A percentile compares a stretch with the other conserved stretches of the same genome.
Evolutionary conservation across 2,888 invertebrate genomes (phyloP).

Genomic region (Eristalis tenax): DNA sequence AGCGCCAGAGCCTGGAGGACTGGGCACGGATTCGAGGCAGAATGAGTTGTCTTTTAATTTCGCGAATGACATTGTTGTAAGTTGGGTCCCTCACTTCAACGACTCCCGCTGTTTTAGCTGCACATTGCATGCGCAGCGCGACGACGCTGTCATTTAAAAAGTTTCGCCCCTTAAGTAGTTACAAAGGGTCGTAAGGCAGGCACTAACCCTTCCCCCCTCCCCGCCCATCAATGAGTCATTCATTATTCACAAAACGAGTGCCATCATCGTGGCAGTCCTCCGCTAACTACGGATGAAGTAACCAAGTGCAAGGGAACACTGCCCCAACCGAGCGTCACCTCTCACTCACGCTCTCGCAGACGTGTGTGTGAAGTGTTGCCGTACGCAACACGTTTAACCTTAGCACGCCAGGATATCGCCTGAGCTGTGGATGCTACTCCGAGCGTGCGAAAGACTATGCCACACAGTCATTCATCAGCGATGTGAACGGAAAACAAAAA

Average conservation of each 20-base stretch:
- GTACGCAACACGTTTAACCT: conserved; percentile 24
- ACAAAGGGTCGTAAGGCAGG: not conserved
- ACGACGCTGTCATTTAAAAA: conserved; percentile 13
- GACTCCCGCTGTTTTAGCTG: not conserved
- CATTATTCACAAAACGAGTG: conserved; percentile 13
- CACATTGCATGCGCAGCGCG: conserved; percentile 3
- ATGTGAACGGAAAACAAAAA: too few relatives aligned
- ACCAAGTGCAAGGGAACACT: conserved; percentile 4
- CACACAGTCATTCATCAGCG: conserved; percentile 30
- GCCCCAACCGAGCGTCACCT: not conserved
- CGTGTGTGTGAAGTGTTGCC: conserved; percentile 1
- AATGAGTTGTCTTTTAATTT: conserved; percentile 43
- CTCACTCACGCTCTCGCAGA: not conserved
- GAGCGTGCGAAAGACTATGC: not conserved
- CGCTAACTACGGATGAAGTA: conserved; percentile 3
- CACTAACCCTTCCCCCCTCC: not conserved
- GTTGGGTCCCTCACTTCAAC: not conserved
- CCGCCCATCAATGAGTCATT: conserved; percentile 45
- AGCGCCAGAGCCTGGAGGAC: not conserved
- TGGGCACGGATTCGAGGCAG: not conserved
- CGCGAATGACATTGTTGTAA: conserved; percentile 34
- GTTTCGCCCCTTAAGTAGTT: conserved; percentile 18
- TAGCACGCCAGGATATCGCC: conserved; percentile 6
- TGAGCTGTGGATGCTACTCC: not conserved
- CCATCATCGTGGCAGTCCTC: not conserved